phyloP scores from a whole-genome alignment of 2,113 vertebrate genomes.

The Triplophysa tibetana region DNA sequence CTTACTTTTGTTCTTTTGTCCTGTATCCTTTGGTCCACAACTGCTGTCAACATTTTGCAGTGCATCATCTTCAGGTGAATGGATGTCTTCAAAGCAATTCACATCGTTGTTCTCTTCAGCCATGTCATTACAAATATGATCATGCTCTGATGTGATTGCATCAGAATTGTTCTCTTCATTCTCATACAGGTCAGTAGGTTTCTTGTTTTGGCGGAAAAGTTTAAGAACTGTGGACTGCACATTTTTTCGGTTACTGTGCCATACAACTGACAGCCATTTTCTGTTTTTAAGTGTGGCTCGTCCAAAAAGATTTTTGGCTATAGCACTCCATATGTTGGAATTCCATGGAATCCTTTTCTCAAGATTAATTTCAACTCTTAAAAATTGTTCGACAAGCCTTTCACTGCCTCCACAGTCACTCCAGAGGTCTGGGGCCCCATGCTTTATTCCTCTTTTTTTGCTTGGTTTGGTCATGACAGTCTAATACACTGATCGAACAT shows the following conservation, averaged over 20 bases:
- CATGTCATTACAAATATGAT: background rate
- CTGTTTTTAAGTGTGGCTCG: background rate
- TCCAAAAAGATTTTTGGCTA: background rate
- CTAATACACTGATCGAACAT: background rate
- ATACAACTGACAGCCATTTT: conserved; percentile 6
- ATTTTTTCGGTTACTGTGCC: conserved; percentile 9
- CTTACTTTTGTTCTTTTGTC: background rate
- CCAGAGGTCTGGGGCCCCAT: background rate
- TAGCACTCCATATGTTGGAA: background rate
- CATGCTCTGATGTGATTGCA: background rate
- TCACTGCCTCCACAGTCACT: background rate
- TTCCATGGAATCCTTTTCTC: background rate
- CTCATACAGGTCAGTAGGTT: conserved; percentile 1
- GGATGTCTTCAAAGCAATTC: conserved; percentile 2
- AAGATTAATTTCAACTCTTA: background rate
- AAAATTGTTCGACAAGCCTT: background rate
- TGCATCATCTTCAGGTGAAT: background rate
- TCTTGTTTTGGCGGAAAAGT: background rate
- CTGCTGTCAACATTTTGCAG: background rate
- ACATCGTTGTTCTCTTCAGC: background rate
- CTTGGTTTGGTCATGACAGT: background rate
- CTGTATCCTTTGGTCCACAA: background rate
- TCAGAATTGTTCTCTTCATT: background rate
- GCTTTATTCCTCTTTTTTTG: background rate
- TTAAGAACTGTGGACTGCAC: background rate